These are phyloP conservation scores for Microcebus jonahi DNA, from an alignment of 2,113 vertebrate genomes.

Conservation along the genomic window DNA sequence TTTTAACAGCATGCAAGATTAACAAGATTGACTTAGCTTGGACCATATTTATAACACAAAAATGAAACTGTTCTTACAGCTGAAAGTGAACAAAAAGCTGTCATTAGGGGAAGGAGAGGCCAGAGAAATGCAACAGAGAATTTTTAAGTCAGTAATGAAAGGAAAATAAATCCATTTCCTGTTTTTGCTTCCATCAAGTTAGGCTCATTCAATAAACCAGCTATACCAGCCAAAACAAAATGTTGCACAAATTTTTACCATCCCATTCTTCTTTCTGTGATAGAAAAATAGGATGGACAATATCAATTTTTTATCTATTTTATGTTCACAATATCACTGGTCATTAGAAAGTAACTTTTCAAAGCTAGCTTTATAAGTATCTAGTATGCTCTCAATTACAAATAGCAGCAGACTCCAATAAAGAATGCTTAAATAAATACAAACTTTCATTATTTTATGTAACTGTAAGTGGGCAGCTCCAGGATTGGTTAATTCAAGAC, in stretches of 20 bases:
- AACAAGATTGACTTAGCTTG: background rate
- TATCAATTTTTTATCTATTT: background rate
- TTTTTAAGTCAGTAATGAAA: background rate
- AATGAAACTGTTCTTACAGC: background rate
- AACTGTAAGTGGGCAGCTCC: background rate
- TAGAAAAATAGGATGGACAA: background rate
- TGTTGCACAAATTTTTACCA: background rate
- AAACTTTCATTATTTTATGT: background rate
- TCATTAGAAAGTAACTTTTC: background rate
- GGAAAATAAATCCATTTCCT: constrained; percentile 37
- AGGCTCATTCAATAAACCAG: background rate
- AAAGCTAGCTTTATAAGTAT: background rate
- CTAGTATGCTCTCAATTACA: background rate
- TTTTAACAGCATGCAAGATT: background rate
- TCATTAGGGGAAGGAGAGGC: background rate
- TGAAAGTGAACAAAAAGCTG: background rate
- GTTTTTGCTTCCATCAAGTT: constrained; percentile 20
- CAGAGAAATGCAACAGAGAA: background rate
- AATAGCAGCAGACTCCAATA: background rate
- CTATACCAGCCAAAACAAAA: background rate
- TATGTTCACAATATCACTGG: background rate
- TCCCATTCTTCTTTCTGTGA: background rate
- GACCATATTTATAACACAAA: background rate
- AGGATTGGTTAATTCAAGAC: background rate
- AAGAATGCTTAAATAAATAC: background rate